Base-by-base conservation (phyloP, 2,888 invertebrate genomes). In the Chymomyza procnemis region DNA sequence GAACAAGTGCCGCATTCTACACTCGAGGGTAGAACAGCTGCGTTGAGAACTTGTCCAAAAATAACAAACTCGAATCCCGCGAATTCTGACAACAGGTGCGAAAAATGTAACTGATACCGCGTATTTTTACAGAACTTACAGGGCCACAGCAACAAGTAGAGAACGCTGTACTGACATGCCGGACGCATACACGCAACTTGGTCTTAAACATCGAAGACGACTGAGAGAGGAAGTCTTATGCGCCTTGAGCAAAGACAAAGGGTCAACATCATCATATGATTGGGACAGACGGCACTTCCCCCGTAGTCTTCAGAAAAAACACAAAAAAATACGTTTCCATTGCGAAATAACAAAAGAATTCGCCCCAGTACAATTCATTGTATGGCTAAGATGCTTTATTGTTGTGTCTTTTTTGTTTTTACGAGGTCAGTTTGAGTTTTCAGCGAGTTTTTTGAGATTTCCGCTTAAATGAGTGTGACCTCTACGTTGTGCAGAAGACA, bases 311-410 rank as follows among this genome's bases (percentile, higher is more conserved):
- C 16, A 16, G 64, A 69, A 46, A 22, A 61, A 64, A 64, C 34
- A 30, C 30, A 66, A 22, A 47, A 71, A 64, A 62, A 66, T 71
- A 65, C 71, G 74, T 62, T 67, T 73, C 73, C 74, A 74, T 85
- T 80, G 80, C 80, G 80, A 87, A 87, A 78, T 74, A 87, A 87
- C 86, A 83, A 85, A 87, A 70, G 87, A 83, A 83, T 83, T 80
- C 69, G 76, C 67, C 69, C 54, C 34, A 41, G 34, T 12, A 41
- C 34, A 41, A 41, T 41, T 41, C 34, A 41, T 41, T 55, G 30
- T 58, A 18, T 46, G 19, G 34, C 19, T 41, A 46, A 26, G 21
- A 30, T 55, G 30, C 18, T 57, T 57, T 57, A 26, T 14, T 57
- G 26, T 57, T 34, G 57, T 57, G 9, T 21, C 2, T n/a, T 54